These are phyloP conservation scores for Neodiprion fabricii DNA, from an alignment of 1,140 invertebrate genomes.

Conservation along the genomic window DNA sequence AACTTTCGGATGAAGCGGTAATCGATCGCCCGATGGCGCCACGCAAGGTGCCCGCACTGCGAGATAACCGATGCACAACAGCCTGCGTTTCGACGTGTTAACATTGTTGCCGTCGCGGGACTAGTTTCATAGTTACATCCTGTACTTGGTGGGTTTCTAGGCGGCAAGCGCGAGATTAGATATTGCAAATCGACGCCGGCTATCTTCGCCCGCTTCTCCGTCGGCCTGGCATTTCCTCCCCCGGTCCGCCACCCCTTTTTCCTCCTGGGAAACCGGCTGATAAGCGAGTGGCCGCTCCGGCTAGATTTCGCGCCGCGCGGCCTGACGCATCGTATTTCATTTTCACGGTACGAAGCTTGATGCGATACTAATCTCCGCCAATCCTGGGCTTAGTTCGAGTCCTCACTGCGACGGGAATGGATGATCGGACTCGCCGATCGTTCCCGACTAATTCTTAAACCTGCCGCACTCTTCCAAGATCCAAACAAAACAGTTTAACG, in stretches of 20 bases:
- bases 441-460: neutral
- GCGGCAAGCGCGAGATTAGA: slow-evolving; percentile 37
- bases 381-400: slow-evolving; percentile 1
- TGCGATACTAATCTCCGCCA: neutral
- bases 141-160: slow-evolving; percentile 16
- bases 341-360: neutral
- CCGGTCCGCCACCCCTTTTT: neutral
- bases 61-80: no score
- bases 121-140: neutral
- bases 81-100: no score
- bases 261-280: neutral
- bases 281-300: neutral
- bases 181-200: slow-evolving; percentile 40
- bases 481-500: no score
- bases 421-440: neutral
- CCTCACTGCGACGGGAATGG: neutral
- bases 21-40: no score
- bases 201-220: slow-evolving; percentile 28
- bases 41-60: no score
- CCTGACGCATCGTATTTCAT: slow-evolving; percentile 5
- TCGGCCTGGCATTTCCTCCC: neutral
- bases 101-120: neutral
- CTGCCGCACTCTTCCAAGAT: no score
- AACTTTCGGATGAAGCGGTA: no score
- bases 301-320: neutral